A percentile compares a stretch with the other conserved stretches of the same genome.
Evolutionary conservation across 2,888 invertebrate genomes (phyloP).

Genomic region (Tipula lateralis): DNA sequence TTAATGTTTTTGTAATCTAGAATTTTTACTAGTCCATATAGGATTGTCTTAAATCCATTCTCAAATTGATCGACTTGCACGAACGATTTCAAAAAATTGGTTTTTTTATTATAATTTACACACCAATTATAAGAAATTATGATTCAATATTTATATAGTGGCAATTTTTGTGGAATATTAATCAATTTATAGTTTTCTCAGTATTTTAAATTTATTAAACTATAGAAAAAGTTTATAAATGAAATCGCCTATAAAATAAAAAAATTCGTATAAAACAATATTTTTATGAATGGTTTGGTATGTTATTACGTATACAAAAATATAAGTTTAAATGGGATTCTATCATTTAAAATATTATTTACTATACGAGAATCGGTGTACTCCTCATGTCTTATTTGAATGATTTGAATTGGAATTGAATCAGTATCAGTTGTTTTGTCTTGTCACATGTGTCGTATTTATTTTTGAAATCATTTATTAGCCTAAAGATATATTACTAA

Average conservation of each 20-base stretch:
- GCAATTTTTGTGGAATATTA: not conserved
- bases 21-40: not conserved
- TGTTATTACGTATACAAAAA: not conserved
- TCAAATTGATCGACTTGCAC: slow-evolving; percentile 7
- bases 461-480: not conserved
- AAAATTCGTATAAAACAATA: not conserved
- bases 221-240: not conserved
- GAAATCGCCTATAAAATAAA: not conserved
- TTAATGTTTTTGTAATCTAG: not conserved
- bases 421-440: not conserved
- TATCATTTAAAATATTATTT: not conserved
- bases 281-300: not conserved
- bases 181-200: not conserved
- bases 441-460: not conserved
- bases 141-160: not conserved
- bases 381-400: not conserved
- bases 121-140: not conserved
- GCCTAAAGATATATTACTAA: not conserved
- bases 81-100: not conserved
- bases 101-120: not conserved
- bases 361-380: not conserved
- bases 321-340: too few species aligned
- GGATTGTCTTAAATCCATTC: not conserved
- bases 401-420: not conserved
- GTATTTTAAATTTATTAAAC: not conserved